Percentiles rank a stretch among this genome's conserved stretches.
These are phyloP conservation scores for Nematolebias whitei DNA, from an alignment of 2,113 vertebrate species.

Conservation along the genomic window DNA sequence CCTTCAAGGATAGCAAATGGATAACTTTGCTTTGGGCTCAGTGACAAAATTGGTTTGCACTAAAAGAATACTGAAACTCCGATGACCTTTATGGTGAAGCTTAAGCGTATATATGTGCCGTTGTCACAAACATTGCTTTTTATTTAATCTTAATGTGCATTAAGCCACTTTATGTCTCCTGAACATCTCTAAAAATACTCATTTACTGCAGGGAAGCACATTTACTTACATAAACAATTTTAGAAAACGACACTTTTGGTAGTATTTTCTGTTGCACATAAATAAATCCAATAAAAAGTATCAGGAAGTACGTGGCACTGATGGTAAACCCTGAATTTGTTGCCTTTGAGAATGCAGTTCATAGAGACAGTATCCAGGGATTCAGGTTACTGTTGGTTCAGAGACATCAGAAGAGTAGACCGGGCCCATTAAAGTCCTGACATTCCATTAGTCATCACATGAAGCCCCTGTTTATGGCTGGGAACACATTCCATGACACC, in stretches of 20 bases:
- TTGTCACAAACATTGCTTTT: too few relatives aligned
- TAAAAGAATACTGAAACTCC: conserved; percentile 42
- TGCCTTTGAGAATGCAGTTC: conserved; percentile 43
- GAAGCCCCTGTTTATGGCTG: conserved; percentile 67
- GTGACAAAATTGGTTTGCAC: conserved; percentile 56
- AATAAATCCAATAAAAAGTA: background rate
- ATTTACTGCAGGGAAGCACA: too few relatives aligned
- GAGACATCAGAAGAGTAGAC: conserved; percentile 38
- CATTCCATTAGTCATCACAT: conserved; percentile 64
- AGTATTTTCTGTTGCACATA: too few relatives aligned
- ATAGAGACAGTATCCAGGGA: conserved; percentile 51
- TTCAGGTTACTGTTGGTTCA: conserved; percentile 70
- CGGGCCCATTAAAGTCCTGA: conserved; percentile 45
- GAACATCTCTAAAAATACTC: background rate
- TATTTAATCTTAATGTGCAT: background rate
- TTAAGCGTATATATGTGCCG: background rate
- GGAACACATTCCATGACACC: conserved; percentile 69
- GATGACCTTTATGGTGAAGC: conserved; percentile 49
- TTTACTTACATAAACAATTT: too few relatives aligned
- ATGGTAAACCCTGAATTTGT: conserved; percentile 45
- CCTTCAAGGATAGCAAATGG: conserved; percentile 67
- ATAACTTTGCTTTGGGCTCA: conserved; percentile 61
- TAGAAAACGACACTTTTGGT: too few relatives aligned
- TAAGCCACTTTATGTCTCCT: background rate
- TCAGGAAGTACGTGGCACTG: conserved; percentile 16